Evolutionary conservation across 2,888 invertebrate species (phyloP), one percentile per base, ranked within the genome.

Genomic region (Dioctria linearis): DNA sequence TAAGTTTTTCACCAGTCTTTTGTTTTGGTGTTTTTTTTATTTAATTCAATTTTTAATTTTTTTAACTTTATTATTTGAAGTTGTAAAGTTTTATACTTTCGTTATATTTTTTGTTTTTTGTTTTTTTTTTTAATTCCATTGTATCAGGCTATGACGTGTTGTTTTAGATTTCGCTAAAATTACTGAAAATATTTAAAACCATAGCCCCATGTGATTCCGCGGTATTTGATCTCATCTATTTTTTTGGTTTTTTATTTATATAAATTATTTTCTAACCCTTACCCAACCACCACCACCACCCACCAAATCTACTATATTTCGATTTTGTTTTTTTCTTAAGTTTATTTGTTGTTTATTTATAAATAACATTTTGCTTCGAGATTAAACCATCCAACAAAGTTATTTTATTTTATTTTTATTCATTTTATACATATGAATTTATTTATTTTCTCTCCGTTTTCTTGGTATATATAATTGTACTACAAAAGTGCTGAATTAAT

Each of bases 401-500:
- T 25, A 25, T 25, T 25, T n/a, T n/a, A n/a, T n/a, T 25, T 25
- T 25, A 1, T 25, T 25, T 25, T 25, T 25, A 25, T 25, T 25
- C 25, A 25, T 25, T 25, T 25, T 25, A 25, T 25, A 25, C 25
- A 25, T n/a, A n/a, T 25, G 25, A 25, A 25, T 25, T 25, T 46
- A 6, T 46, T 46, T 8, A 46, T 46, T 8, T 46, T 46, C 46
- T 46, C 46, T 46, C 8, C 46, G 46, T 5, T 46, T 46, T 46
- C 46, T 46, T 46, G 8, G 8, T 5, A 6, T 46, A 46, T 46
- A 6, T n/a, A n/a, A n/a, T 25, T 25, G 25, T 25, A 49, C 13
- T 69, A 51, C 51, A 51, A 9, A 69, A 43, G 69, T 69, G 69
- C 69, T 69, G 69, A 39, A 37, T 69, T 69, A 13, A 69, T 25